Conservation (phyloP, 2,797 vertebrate genomes). For the Rhodeus uyekii region DNA sequence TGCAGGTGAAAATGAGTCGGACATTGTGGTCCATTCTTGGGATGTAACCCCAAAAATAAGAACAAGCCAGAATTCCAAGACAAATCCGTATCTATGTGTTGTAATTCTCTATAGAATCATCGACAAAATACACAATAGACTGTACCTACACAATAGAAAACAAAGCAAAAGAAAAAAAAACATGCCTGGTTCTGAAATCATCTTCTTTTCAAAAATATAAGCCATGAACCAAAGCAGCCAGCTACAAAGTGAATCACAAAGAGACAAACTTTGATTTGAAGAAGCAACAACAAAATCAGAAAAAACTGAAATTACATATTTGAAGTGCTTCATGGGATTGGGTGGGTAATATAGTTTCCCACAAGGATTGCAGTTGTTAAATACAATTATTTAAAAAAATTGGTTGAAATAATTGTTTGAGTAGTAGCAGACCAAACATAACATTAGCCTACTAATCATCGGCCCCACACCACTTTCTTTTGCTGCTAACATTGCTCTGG, state of each 20-base stretch:
- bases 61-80: not conserved
- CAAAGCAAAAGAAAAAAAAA: not conserved
- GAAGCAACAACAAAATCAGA: too few species aligned
- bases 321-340: too few species aligned
- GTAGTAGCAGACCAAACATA: not conserved
- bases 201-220: not conserved
- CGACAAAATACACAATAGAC: not conserved
- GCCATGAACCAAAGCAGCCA: not conserved
- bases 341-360: not conserved
- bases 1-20: constrained; percentile 25
- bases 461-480: not conserved
- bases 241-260: not conserved
- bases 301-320: too few species aligned
- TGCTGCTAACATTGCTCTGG: not conserved
- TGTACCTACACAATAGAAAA: not conserved
- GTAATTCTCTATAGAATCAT: not conserved
- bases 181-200: too few species aligned
- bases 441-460: not conserved
- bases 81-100: not conserved
- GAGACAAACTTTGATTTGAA: not conserved
- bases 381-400: too few species aligned
- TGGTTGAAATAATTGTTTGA: not conserved
- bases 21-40: constrained; percentile 16
- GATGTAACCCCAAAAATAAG: constrained; percentile 12
- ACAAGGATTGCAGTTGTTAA: not conserved